These are phyloP conservation scores for Eupleurogrammus muticus DNA, from an alignment of 2,797 vertebrate species.

Conservation along the genomic window DNA sequence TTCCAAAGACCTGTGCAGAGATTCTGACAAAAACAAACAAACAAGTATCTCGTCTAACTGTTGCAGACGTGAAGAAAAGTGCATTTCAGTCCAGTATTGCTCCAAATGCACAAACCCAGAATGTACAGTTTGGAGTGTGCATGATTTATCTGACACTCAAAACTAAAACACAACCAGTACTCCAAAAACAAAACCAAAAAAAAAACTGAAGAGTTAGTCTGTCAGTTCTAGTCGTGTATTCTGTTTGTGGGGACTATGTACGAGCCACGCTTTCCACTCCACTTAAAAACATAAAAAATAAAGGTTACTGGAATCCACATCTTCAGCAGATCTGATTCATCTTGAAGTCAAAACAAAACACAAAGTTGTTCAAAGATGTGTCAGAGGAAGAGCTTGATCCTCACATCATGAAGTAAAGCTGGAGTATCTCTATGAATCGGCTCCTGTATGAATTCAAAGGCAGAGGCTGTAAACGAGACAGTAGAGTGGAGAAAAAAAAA, in stretches of 20 bases:
- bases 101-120: neutral
- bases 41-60: slow-evolving; percentile 18
- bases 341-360: neutral
- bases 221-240: neutral
- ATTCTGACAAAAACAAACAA: slow-evolving; percentile 33
- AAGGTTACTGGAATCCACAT: neutral
- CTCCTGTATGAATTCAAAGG: slow-evolving; percentile 5
- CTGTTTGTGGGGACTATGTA: too few relatives aligned
- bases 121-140: neutral
- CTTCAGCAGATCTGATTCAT: neutral
- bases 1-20: slow-evolving; percentile 32
- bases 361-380: slow-evolving; percentile 4
- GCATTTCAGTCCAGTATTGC: neutral
- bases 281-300: neutral
- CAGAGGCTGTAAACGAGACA: neutral
- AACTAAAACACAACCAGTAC: too few relatives aligned
- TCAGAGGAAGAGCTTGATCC: neutral
- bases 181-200: too few relatives aligned
- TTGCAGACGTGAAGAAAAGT: neutral
- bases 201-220: too few relatives aligned
- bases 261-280: too few relatives aligned
- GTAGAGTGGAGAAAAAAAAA: neutral
- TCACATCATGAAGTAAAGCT: neutral
- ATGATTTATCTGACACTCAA: neutral
- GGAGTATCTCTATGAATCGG: neutral